Evolutionary conservation across 2,113 vertebrate species (phyloP), one percentile per base, ranked within the genome.

Genomic region (Pomatorhinus ruficollis): DNA sequence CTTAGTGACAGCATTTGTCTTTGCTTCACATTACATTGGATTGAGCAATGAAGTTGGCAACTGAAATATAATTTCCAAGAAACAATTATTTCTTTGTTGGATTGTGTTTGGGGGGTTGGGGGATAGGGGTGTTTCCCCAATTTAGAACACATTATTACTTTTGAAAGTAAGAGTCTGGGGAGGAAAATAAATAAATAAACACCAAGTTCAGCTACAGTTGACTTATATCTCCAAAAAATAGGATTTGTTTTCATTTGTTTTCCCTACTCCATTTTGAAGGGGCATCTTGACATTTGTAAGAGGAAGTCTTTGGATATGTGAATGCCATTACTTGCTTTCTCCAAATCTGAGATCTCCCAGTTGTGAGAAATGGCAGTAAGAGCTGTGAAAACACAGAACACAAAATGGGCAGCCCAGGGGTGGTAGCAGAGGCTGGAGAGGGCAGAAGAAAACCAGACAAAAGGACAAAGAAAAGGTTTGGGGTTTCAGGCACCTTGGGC

Each of bases 1-100:
- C 57, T 40, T 77, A 57, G 23, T 80, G 88, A 89, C 75, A 95
- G 79, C 83, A 70, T 88, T 93, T 88, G 66, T 88, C 90, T 91
- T 74, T 92, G 79, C 70, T 89, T 86, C 83, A 90, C 23, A 70
- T 78, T 63, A 42, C 60, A 50, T 6, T 42, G 69, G 16, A 39
- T 18, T 78, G 65, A 92, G 60, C 23, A 69, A 18, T 39, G 21
- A 87, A 95, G 86, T n/a, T 54, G 20, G 35, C 52, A 93, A 68
- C 47, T 81, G 74, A 81, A 94, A 78, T 69, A 35, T 61, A 25
- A 77, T 66, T 92, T 81, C 52, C 76, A 95, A 91, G 1, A 82
- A 83, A 74, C 65, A 93, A 59, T 78, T 70, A 33, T 33, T 56
- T 25, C 15, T 75, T 63, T 82, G 27, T 75, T 45, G 53, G 30